Evolutionary conservation across 2,888 invertebrate genomes (phyloP), one percentile per base, ranked within the genome.

Genomic region (Eupithecia abbreviata): DNA sequence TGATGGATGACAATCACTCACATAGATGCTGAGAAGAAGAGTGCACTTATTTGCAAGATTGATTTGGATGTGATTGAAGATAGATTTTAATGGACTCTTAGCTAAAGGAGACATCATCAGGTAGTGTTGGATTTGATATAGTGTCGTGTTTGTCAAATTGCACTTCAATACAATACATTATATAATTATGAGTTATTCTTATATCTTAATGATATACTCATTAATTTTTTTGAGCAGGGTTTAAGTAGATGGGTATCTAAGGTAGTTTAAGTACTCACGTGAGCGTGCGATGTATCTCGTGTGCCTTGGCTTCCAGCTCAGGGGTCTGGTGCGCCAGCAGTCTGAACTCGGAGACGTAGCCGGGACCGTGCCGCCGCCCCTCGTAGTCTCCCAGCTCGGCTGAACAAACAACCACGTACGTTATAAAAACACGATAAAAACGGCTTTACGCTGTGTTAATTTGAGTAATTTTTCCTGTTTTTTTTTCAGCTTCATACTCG

Each of bases 311-410:
- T 93, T 99, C 99, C 85, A 99, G 94, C 90, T 98, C 98, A 62
- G 97, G 96, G 74, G 98, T 98, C 94, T 99, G 99, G 92, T 98
- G 98, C 71, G 98, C 97, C 84, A 98, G 95, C 90, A 99, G 97
- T 80, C 98, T 96, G 93, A 99, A 99, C 95, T 99, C 99, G 13
- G 98, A 98, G 81, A 99, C 98, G 92, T 99, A 99, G 75, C 98
- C 98, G 43, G 97, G 96, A 51, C 97, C 97, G 91, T 99, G 98
- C 76, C 98, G 96, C 84, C 98, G 96, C 49, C 97, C 96, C 92
- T 99, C 99, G 92, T 97, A 99, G 95, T 99, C 99, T 2, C 99
- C 99, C 79, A 99, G 95, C 95, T 99, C 99, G 88, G 99, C 99
- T 99, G 95, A 74, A 83, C 78, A 86, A 84, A 82, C 74, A 77